Evolutionary conservation across 2,888 invertebrate genomes (phyloP), one percentile per base, ranked within the genome.

Genomic region (Arctia plantaginis): DNA sequence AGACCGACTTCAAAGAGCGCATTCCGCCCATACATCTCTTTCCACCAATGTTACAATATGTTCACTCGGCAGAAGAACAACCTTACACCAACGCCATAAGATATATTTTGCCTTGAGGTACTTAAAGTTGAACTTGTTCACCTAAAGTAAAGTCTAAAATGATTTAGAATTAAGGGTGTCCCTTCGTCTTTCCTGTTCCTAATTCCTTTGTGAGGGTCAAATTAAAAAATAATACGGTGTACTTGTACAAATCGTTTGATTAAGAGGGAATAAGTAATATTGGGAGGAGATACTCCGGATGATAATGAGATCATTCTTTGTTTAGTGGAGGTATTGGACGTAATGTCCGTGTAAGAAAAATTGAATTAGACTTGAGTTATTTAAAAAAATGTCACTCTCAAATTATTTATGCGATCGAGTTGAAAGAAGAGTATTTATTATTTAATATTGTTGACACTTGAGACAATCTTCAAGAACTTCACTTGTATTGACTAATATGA

Each of bases 81-180:
- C 80, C 76, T 75, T 82, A 78, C 67, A 0, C 2, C 23, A 0
- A 62, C 1, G 10, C 0, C 0, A 8, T 71, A 74, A 76, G 51
- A 72, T 64, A 66, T 64, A 65, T 68, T 67, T 62, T 55, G 67
- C 23, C 8, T 7, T 12, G 13, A n/a, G 30, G 4, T 27, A 4
- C 12, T 6, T 51, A 55, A 76, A 67, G 15, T 30, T 51, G 66
- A 70, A 67, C 4, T 69, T 69, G 73, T 62, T 35, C 15, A 44
- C 51, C 30, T 69, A 78, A 77, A 72, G 82, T 80, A 85, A 76
- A 75, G 77, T 76, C 82, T 75, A 81, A 85, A 86, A 85, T 85
- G 84, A 87, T 87, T 86, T 82, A 83, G 83, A 87, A 88, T 89
- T 87, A 87, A 82, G 82, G 82, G 74, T 79, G 80, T 84, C 82